Conservation (phyloP, 2,888 invertebrate species). For the Rosalia funebris region DNA sequence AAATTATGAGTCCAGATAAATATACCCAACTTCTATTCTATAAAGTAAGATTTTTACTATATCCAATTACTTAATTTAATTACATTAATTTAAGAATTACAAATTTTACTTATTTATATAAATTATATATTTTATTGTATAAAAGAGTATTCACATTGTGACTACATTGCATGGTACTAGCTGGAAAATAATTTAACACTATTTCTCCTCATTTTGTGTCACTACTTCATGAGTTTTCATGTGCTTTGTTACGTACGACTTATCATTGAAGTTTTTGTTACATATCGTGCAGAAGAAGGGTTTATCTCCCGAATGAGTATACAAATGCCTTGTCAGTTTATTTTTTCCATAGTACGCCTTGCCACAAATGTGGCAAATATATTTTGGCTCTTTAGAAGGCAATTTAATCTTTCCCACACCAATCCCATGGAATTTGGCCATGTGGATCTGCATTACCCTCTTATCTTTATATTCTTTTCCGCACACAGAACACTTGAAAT, state of each 20-base stretch:
- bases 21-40: too few relatives aligned
- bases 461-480: slow-evolving; percentile 66
- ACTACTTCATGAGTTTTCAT: slow-evolving; percentile 48
- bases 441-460: slow-evolving; percentile 49
- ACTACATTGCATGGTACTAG: too few relatives aligned
- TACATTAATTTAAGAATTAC: too few relatives aligned
- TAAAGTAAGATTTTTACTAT: too few relatives aligned
- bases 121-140: too few relatives aligned
- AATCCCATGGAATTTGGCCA: slow-evolving; percentile 52
- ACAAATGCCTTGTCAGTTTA: slow-evolving; percentile 53
- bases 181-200: not conserved
- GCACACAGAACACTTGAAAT: slow-evolving; percentile 65
- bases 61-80: too few relatives aligned
- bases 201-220: slow-evolving; percentile 12
- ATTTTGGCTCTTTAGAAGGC: slow-evolving; percentile 58
- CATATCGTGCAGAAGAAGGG: slow-evolving; percentile 52
- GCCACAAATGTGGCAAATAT: slow-evolving; percentile 53
- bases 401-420: slow-evolving; percentile 57
- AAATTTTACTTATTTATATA: too few relatives aligned
- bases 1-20: too few relatives aligned
- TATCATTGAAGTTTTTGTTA: slow-evolving; percentile 53
- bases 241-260: slow-evolving; percentile 54
- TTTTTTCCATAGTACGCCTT: slow-evolving; percentile 61
- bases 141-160: too few relatives aligned
- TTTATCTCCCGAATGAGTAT: slow-evolving; percentile 53